Evolutionary conservation across 2,888 invertebrate species (phyloP).

Genomic region (Drosophila infuscata): DNA sequence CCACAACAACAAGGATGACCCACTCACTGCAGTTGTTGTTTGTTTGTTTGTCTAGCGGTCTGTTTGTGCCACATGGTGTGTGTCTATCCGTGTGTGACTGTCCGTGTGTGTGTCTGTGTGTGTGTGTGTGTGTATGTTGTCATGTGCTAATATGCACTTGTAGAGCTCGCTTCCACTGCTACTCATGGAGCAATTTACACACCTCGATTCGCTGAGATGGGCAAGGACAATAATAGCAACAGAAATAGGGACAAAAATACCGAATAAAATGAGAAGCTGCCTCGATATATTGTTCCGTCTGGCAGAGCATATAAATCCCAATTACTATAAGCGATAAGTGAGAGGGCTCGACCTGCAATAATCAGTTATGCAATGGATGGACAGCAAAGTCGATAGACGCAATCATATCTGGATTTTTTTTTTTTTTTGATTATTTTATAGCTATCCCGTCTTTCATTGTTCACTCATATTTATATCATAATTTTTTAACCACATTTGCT

Average conservation of each 20-base stretch:
- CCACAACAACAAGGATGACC: slow-evolving; percentile 27
- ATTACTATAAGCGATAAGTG: not conserved
- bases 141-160: slow-evolving; percentile 58
- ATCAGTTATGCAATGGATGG: not conserved
- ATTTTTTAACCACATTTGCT: not conserved
- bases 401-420: not conserved
- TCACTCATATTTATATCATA: not conserved
- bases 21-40: slow-evolving; percentile 39
- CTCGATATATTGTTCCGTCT: slow-evolving; percentile 19
- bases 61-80: not conserved
- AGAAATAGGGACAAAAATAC: not conserved
- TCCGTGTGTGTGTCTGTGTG: not conserved
- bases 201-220: slow-evolving; percentile 31
- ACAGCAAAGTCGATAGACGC: not conserved
- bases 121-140: slow-evolving; percentile 1
- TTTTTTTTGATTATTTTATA: not conserved
- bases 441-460: not conserved
- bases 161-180: slow-evolving; percentile 37
- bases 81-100: too few species aligned
- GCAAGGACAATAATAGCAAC: slow-evolving; percentile 17
- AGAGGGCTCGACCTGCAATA: not conserved
- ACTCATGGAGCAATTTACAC: slow-evolving; percentile 55
- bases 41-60: slow-evolving; percentile 21
- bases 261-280: not conserved
- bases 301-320: slow-evolving; percentile 14